Conservation (phyloP, 2,888 invertebrate species). For the Chesias legatella region DNA sequence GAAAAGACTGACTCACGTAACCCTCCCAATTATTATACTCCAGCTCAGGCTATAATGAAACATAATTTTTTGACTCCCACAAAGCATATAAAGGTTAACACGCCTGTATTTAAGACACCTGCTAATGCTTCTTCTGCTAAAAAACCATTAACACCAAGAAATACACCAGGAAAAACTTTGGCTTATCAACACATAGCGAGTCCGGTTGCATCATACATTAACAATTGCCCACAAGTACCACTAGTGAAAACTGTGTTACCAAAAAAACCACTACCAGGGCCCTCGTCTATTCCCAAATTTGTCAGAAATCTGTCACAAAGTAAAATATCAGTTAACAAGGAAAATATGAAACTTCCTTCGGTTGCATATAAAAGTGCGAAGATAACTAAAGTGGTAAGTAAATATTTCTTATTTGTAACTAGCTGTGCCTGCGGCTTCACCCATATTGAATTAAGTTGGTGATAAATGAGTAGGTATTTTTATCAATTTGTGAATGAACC, state of each 20-base stretch:
- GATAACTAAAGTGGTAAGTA: conserved; percentile 56
- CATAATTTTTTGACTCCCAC: conserved; percentile 29
- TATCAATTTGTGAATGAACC: too few relatives aligned
- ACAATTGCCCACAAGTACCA: conserved; percentile 52
- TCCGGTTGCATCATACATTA: conserved; percentile 65
- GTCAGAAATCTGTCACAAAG: conserved; percentile 29
- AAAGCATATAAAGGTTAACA: conserved; percentile 26
- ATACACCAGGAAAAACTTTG: conserved; percentile 41
- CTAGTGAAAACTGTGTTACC: conserved; percentile 54
- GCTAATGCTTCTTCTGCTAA: conserved; percentile 36
- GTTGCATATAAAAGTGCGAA: conserved; percentile 61
- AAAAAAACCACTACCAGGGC: conserved; percentile 47
- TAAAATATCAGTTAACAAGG: conserved; percentile 41
- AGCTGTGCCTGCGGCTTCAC: too few relatives aligned
- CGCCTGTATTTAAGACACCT: conserved; percentile 49
- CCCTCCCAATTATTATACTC: conserved; percentile 31
- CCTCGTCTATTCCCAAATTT: conserved; percentile 52
- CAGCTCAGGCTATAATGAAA: conserved; percentile 30
- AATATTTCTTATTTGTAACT: too few relatives aligned
- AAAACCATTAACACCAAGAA: conserved; percentile 40
- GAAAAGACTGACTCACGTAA: conserved; percentile 5
- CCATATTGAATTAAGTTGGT: too few relatives aligned
- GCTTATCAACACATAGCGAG: conserved; percentile 56
- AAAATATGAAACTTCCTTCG: conserved; percentile 51
- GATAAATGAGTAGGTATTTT: too few relatives aligned